These are phyloP conservation scores for Geopemphigus sp. DNA, from an alignment of 1,140 invertebrate genomes.

Conservation along the genomic window DNA sequence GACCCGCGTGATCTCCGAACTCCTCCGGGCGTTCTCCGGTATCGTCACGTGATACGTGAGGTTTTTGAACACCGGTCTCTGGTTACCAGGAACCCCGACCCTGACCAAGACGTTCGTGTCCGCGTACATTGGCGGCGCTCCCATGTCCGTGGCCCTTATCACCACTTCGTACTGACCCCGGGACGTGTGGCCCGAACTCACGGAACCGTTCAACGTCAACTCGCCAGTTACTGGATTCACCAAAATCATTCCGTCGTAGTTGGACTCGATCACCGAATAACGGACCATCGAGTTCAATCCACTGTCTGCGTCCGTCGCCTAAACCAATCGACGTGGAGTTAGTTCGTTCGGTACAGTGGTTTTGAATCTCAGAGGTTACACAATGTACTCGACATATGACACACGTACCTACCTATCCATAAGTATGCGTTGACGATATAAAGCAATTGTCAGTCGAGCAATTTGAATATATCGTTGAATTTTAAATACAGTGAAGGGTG, in stretches of 20 bases:
- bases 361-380: too few relatives aligned
- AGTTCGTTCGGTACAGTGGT: too few relatives aligned
- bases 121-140: slow-evolving; percentile 63
- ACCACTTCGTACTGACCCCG: slow-evolving; percentile 70
- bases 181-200: slow-evolving; percentile 69
- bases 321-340: background rate
- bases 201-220: slow-evolving; percentile 64
- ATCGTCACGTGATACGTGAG: slow-evolving; percentile 71
- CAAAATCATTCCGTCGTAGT: slow-evolving; percentile 60
- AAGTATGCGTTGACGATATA: too few relatives aligned
- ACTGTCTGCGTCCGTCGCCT: slow-evolving; percentile 71
- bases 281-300: slow-evolving; percentile 67
- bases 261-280: slow-evolving; percentile 69
- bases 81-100: slow-evolving; percentile 74
- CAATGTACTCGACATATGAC: too few relatives aligned
- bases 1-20: slow-evolving; percentile 69
- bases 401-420: too few relatives aligned
- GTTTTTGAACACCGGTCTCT: slow-evolving; percentile 72
- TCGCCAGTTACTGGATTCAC: slow-evolving; percentile 70
- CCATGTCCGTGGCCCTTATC: slow-evolving; percentile 69
- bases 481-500: too few relatives aligned
- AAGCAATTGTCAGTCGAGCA: too few relatives aligned
- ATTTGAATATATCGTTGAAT: too few relatives aligned
- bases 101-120: slow-evolving; percentile 66
- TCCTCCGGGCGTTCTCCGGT: slow-evolving; percentile 67